Base-by-base conservation (phyloP, 2,113 vertebrate species). In the Muscicapa adusta region DNA sequence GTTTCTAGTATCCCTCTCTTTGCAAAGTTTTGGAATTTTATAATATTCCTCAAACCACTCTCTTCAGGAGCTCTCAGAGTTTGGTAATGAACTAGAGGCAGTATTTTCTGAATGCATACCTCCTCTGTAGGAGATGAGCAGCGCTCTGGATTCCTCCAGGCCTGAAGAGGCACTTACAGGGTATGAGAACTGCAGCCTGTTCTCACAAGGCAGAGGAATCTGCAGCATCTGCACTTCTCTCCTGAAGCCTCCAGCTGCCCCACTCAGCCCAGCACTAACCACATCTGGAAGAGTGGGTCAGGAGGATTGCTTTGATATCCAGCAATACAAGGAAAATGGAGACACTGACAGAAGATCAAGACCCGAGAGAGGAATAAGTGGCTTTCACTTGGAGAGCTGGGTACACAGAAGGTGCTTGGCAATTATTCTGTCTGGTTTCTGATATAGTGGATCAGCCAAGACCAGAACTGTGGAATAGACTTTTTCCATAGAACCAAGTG, bases 261-360 rank as follows among this genome's bases (percentile, higher is more conserved):
- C 18, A 0, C 13, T 54, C 17, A 20, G 34, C 50, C 48, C 62
- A 50, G 47, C 1, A 4, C 36, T 38, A 67, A n/a, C 36, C 19
- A n/a, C 0, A 0, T 36, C 31, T 29, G 24, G 51, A 61, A 38
- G 15, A 18, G 17, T 5, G 10, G 28, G 9, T 53, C 3, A 3
- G 31, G 42, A 80, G n/a, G 19, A 50, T 53, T 86, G 57, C 62
- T 48, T 68, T 58, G 5, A 42, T 14, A 78, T 29, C 22, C 13
- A 31, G 33, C 23, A 84, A 7, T 36, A 31, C 31, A 18, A 20
- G 23, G 14, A 14, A 85, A 80, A 62, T 26, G 8, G 40, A 79
- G 43, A 26, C 7, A 6, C 10, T 57, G 9, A 34, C 20, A 71
- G 56, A 78, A 81, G 65, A 67, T 81, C 12, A 20, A 71, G 85